These are phyloP conservation scores for Nymphicus hollandicus DNA, from an alignment of 2,113 vertebrate species.

Conservation along the genomic window DNA sequence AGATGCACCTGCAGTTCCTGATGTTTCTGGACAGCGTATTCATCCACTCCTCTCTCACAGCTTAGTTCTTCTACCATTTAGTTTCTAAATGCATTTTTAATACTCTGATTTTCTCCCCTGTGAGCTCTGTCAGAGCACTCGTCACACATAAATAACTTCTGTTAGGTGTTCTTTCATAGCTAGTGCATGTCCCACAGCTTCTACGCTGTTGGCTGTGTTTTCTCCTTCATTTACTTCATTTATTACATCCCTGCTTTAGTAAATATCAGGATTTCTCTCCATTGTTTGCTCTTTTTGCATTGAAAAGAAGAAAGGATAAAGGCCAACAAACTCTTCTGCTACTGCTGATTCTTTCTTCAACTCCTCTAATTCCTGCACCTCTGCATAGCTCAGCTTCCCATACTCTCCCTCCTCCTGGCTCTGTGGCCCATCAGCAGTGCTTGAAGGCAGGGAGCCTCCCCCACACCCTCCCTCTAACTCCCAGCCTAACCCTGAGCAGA, in stretches of 20 bases:
- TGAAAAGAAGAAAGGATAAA: not conserved
- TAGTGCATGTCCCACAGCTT: not conserved
- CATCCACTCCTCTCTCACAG: not conserved
- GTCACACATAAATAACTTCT: not conserved
- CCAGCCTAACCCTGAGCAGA: not conserved
- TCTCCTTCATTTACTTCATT: not conserved
- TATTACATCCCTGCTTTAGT: not conserved
- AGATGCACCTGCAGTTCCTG: not conserved
- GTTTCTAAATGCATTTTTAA: not conserved
- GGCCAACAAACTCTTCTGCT: not conserved
- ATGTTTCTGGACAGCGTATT: not conserved
- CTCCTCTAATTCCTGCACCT: not conserved
- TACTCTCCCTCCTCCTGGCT: fast-evolving
- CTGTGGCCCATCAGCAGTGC: fast-evolving
- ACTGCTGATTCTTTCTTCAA: not conserved
- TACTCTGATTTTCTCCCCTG: not conserved
- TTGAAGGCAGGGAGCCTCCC: not conserved
- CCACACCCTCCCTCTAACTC: not conserved
- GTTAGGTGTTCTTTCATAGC: not conserved
- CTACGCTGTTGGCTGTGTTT: not conserved
- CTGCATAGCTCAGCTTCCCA: not conserved
- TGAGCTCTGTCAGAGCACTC: not conserved
- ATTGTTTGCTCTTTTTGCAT: not conserved
- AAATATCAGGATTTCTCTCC: not conserved
- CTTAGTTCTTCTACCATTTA: not conserved